Percentiles rank a stretch among this genome's conserved stretches.
Evolutionary conservation across 2,888 invertebrate species (phyloP).

Genomic region (Seira musarum): DNA sequence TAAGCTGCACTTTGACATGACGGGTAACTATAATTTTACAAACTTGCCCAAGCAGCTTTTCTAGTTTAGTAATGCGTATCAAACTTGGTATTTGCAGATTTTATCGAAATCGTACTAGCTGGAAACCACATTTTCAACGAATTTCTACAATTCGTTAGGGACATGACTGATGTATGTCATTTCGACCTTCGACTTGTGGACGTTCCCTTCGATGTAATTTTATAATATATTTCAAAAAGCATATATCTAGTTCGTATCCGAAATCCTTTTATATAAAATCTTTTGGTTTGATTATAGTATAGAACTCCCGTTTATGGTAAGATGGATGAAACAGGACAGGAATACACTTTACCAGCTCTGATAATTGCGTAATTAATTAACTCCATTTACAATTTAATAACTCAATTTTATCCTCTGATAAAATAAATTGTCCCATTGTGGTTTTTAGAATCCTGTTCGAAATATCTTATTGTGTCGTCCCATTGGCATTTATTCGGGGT

Average conservation of each 20-base stretch:
- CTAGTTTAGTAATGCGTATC: no score
- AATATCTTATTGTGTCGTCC: slow-evolving; percentile 23
- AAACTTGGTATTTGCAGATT: slow-evolving; percentile 14
- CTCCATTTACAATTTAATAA: no score
- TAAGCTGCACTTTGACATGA: slow-evolving; percentile 27
- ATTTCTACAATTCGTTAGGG: slow-evolving; percentile 23
- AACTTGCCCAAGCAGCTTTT: no score
- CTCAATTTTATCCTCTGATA: no score
- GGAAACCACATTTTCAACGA: slow-evolving; percentile 2
- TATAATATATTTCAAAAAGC: not conserved
- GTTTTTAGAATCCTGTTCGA: slow-evolving; percentile 30
- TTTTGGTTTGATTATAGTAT: slow-evolving; percentile 23
- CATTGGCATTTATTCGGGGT: slow-evolving; percentile 34
- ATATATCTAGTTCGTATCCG: not conserved
- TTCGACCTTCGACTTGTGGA: slow-evolving; percentile 22
- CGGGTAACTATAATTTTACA: no score
- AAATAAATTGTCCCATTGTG: no score
- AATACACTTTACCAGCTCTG: slow-evolving; percentile 29
- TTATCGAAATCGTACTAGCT: slow-evolving; percentile 15
- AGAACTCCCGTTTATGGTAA: slow-evolving; percentile 34
- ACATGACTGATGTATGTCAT: not conserved
- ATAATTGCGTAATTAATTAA: slow-evolving; percentile 25
- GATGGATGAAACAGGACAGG: not conserved
- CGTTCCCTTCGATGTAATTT: slow-evolving; percentile 14
- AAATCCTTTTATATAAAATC: no score